Evolutionary conservation across 2,113 vertebrate species (phyloP), one percentile per base, ranked within the genome.

Genomic region (Eudyptes chrysolophus): DNA sequence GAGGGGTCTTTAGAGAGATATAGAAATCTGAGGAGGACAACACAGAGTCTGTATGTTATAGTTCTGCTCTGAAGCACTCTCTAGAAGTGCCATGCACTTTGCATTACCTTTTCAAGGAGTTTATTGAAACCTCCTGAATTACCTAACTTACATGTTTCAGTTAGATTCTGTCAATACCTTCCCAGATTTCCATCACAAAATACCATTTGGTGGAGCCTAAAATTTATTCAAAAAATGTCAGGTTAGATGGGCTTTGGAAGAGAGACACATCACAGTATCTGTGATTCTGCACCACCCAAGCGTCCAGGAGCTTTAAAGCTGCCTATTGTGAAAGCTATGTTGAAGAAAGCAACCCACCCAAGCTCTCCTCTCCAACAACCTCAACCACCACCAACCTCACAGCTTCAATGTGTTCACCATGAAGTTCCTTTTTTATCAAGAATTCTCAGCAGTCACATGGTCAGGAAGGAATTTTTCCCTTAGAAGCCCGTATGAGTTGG

Each of bases 1-100:
- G 34, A 0, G 0, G 6, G 3, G 13, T 60, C 30, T 75, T 86
- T 55, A 36, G 44, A 40, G 38, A 60, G 9, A 5, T 13, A 32
- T 3, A 32, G 25, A 74, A 74, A 49, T 26, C 32, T 70, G 32
- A 69, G 19, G 70, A 61, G 25, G 49, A 57, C 11, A 54, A 27
- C 11, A 27, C 6, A 71, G 64, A 38, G 7, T 51, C 14, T 78
- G 17, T 25, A 32, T 49, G 16, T 40, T 55, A 65, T 12, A 58
- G 4, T 70, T 83, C 40, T 65, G 27, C 27, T 70, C 66, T 55
- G 40, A 21, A 49, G 8, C 15, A 65, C 11, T 54, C 34, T 64
- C 9, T 34, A 30, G 32, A 40, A 55, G 5, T 61, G 32, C 9
- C 36, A 65, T 32, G 57, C 40, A 30, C 10, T 60, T 89, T 36